Evolutionary conservation across 2,888 invertebrate genomes (phyloP).

Genomic region (Augiades crinisus): DNA sequence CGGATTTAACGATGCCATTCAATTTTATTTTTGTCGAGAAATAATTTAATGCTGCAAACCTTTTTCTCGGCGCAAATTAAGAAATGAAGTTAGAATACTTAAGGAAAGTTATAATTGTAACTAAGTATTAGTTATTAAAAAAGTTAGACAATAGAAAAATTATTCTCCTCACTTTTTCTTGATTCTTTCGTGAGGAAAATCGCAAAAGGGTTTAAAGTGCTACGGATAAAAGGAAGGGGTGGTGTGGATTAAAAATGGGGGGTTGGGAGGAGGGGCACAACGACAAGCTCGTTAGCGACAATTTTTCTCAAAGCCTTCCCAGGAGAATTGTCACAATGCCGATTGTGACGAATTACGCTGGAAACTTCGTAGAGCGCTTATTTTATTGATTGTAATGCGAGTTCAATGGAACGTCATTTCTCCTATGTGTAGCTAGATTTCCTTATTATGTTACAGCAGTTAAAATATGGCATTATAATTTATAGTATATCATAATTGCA

Average conservation of each 20-base stretch:
- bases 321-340: conserved; percentile 74
- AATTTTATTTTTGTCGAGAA: conserved; percentile 11
- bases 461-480: too few species aligned
- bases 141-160: conserved; percentile 58
- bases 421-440: too few species aligned
- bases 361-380: conserved; percentile 56
- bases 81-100: conserved; percentile 12
- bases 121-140: conserved; percentile 44
- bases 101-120: conserved; percentile 24
- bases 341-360: conserved; percentile 76
- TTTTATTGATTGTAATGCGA: conserved; percentile 58
- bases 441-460: too few species aligned
- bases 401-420: too few species aligned
- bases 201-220: conserved; percentile 77
- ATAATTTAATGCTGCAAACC: conserved; percentile 1
- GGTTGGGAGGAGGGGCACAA: conserved; percentile 38
- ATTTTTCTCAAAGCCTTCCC: conserved; percentile 78
- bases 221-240: conserved; percentile 48
- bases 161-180: conserved; percentile 61
- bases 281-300: conserved; percentile 77
- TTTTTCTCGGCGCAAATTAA: conserved; percentile 6
- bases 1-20: not conserved
- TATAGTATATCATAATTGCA: too few species aligned
- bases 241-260: conserved; percentile 65
- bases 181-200: conserved; percentile 68